Evolutionary conservation across 2,797 vertebrate species (phyloP).

Genomic region (Synaphobranchus kaupii): DNA sequence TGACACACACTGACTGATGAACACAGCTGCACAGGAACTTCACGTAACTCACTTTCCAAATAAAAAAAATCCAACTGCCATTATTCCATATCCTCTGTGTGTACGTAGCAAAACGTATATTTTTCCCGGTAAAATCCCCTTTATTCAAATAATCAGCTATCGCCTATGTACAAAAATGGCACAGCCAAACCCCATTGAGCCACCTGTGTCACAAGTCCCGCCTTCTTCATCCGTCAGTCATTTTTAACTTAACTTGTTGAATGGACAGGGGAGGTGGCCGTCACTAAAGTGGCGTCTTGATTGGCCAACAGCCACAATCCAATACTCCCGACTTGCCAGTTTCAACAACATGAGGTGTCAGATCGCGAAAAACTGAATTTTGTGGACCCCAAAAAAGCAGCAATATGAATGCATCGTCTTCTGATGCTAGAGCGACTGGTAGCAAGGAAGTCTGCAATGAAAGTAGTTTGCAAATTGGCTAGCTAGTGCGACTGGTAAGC

Average conservation of each 20-base stretch:
- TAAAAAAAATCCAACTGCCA: not conserved
- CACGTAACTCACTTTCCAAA: not conserved
- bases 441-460: not conserved
- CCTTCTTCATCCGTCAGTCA: not conserved
- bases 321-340: not conserved
- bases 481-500: not conserved
- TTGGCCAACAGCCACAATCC: not conserved
- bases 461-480: not conserved
- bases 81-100: not conserved
- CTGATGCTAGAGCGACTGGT: not conserved
- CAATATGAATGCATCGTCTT: not conserved
- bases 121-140: not conserved
- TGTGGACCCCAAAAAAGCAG: not conserved
- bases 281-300: slow-evolving; percentile 5
- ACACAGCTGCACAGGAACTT: not conserved
- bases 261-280: not conserved
- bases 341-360: not conserved
- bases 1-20: not conserved
- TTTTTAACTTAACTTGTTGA: not conserved
- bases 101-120: not conserved
- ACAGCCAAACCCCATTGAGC: not conserved
- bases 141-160: not conserved
- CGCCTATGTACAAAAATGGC: not conserved
- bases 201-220: slow-evolving; percentile 10
- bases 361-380: not conserved